Evolutionary conservation across 1,140 invertebrate species (phyloP), one percentile per base, ranked within the genome.

Genomic region (Lepidotrigona ventralis): DNA sequence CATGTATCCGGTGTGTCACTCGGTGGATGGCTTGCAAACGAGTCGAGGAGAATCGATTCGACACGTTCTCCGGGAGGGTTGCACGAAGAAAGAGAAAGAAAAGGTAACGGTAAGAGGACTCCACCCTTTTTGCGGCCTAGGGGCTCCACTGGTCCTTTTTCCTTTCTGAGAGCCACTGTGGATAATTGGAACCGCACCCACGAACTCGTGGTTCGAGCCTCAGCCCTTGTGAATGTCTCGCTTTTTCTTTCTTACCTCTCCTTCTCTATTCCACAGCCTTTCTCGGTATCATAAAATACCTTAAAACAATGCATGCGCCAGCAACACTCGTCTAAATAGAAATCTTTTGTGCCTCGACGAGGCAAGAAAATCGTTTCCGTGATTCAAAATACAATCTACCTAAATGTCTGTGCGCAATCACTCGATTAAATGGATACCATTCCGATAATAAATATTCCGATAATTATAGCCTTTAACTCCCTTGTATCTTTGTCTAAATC

Each of bases 21-120:
- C 72, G 77, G 39, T 58, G 82, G 75, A 74, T 82, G 83, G 83
- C 74, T 88, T 79, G 85, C 79, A 90, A 90, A 91, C 89, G 87
- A 91, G 89, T 90, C 89, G 88, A 72, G 81, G 77, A 88, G 81
- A 91, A 91, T 89, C 85, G 87, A 91, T 90, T 91, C 89, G 86
- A 89, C 75, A 84, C 88, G 79, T 86, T 71, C 86, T 82, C 69
- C 66, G 68, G 68, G 66, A 87, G 85, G 79, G 77, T 81, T 88
- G 85, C 79, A 81, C 54, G 85, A 84, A 89, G 70, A 81, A 74
- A 83, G 78, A 83, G 51, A 56, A 84, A 80, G 85, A 85, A 80
- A 77, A 78, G 54, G 81, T 79, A 87, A 88, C 69, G 71, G 39
- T 51, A 63, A 78, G 12, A 46, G 19, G 33, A 77, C 54, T 53